Percentiles rank a stretch among this genome's conserved stretches.
Conservation (phyloP, 1,140 invertebrate genomes). For the Drosophila dunni region DNA sequence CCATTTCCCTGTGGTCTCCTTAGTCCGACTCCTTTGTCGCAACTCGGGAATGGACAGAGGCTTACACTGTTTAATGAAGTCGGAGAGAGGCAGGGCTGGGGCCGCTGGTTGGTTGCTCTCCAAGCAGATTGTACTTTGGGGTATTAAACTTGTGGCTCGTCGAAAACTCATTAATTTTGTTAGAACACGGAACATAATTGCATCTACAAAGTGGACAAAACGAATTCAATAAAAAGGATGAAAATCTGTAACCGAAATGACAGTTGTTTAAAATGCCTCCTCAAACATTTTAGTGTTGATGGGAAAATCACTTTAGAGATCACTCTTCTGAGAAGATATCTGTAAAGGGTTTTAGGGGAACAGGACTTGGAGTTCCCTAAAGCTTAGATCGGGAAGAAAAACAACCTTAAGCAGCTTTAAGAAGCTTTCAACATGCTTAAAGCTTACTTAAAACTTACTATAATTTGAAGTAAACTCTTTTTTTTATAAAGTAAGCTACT, state of each 20-base stretch:
- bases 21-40: background rate
- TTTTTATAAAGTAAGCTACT: no score
- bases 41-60: slow-evolving; percentile 44
- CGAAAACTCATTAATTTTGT: slow-evolving; percentile 50
- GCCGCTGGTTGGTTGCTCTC: slow-evolving; percentile 21
- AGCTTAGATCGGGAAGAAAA: no score
- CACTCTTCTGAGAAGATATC: background rate
- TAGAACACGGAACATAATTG: slow-evolving; percentile 35
- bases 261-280: background rate
- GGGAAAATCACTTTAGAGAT: background rate
- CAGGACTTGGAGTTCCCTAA: no score
- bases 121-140: background rate
- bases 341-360: no score
- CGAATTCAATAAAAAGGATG: slow-evolving; percentile 1
- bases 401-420: no score
- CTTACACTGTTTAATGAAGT: slow-evolving; percentile 16
- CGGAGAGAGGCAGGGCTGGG: slow-evolving; percentile 19
- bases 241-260: background rate
- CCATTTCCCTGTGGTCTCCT: background rate
- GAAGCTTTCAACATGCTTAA: no score
- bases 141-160: background rate
- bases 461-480: no score
- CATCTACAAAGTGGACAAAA: slow-evolving; percentile 1
- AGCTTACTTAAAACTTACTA: no score
- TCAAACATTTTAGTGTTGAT: background rate